phyloP scores from a whole-genome alignment of 1,140 invertebrate genomes.

The Drosophila tsacasi region DNA sequence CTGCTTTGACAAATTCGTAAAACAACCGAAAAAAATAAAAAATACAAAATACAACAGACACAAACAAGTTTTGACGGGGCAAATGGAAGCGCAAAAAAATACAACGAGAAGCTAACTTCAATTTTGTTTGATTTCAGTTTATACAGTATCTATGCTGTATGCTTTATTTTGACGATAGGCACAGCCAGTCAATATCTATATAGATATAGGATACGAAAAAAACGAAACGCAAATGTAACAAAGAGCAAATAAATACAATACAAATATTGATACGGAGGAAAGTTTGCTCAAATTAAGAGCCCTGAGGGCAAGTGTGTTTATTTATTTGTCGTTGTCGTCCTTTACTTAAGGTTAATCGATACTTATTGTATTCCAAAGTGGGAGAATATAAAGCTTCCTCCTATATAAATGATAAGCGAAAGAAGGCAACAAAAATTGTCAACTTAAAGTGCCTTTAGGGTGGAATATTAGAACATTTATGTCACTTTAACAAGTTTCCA shows the following conservation, averaged over 20 bases:
- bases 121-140: constrained; percentile 53
- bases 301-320: constrained; percentile 20
- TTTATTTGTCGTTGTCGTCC: constrained; percentile 24
- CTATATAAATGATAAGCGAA: constrained; percentile 4
- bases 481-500: no score
- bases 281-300: constrained; percentile 37
- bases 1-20: constrained; percentile 79
- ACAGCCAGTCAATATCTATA: constrained; percentile 6
- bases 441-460: background rate
- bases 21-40: constrained; percentile 39
- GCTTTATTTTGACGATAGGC: constrained; percentile 39
- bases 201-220: background rate
- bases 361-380: constrained; percentile 7
- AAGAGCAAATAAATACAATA: constrained; percentile 44
- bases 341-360: constrained; percentile 41
- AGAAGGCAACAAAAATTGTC: background rate
- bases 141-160: constrained; percentile 19
- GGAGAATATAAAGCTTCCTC: background rate
- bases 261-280: constrained; percentile 43
- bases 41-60: constrained; percentile 26
- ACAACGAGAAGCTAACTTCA: constrained; percentile 28
- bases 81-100: constrained; percentile 7
- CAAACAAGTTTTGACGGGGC: constrained; percentile 70
- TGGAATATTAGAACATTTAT: background rate
- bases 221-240: constrained; percentile 34